These are phyloP conservation scores for Lanistes nyassanus DNA, from an alignment of 1,140 invertebrate genomes.

Conservation along the genomic window DNA sequence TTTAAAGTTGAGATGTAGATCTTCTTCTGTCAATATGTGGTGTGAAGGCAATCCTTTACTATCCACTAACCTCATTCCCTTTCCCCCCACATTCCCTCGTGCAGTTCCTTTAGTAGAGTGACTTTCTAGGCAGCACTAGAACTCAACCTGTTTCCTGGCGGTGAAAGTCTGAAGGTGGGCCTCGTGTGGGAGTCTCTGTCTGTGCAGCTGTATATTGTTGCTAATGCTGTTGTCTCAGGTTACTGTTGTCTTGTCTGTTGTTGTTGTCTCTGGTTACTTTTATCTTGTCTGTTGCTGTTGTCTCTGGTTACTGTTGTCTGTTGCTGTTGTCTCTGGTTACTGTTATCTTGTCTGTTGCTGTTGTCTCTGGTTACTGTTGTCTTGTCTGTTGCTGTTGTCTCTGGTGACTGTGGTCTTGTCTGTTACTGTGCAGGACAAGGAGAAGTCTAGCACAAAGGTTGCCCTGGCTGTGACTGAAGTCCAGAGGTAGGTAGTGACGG, in stretches of 20 bases:
- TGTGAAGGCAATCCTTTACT: too few species aligned
- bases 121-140: too few species aligned
- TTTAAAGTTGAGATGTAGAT: too few species aligned
- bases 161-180: too few species aligned
- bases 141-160: too few species aligned
- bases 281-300: too few species aligned
- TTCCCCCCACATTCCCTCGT: too few species aligned
- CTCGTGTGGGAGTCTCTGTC: too few species aligned
- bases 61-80: too few species aligned
- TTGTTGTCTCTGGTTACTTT: background rate
- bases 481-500: constrained; percentile 48
- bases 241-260: too few species aligned
- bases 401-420: background rate
- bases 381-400: background rate
- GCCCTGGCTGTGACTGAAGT: constrained; percentile 58
- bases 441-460: constrained; percentile 60
- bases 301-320: background rate
- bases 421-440: constrained; percentile 58
- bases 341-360: background rate
- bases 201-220: background rate
- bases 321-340: background rate
- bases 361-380: background rate
- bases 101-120: too few species aligned
- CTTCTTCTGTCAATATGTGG: too few species aligned
- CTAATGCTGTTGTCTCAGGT: background rate